Evolutionary conservation across 1,140 invertebrate species (phyloP).

Genomic region (Aphaenogaster rudis): DNA sequence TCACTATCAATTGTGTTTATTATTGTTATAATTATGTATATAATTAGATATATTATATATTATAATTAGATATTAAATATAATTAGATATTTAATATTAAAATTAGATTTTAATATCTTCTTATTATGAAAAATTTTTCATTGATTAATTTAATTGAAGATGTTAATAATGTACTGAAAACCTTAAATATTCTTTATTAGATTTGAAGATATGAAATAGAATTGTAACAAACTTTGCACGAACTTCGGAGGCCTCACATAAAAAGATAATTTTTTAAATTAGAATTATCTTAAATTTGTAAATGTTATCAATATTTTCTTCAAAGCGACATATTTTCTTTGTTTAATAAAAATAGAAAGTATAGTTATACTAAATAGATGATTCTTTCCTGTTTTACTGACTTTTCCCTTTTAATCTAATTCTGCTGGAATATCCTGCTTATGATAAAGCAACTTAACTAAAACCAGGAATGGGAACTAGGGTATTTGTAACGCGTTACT

Average conservation of each 20-base stretch:
- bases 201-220: not conserved
- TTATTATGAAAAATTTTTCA: too few species aligned
- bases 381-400: not conserved
- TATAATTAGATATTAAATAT: constrained; percentile 4
- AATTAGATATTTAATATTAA: not conserved
- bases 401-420: not conserved
- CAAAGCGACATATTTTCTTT: not conserved
- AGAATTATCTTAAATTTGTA: too few species aligned
- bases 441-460: not conserved
- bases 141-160: too few species aligned
- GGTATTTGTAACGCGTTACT: too few species aligned
- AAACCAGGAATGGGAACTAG: too few species aligned
- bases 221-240: not conserved
- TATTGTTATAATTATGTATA: not conserved
- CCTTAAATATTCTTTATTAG: too few species aligned
- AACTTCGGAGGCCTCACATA: not conserved
- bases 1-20: not conserved
- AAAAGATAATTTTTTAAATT: not conserved
- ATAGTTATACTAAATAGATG: not conserved
- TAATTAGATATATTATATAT: not conserved
- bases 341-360: not conserved
- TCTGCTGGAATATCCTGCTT: not conserved
- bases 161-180: not conserved
- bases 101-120: too few species aligned
- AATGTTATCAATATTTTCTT: too few species aligned